These are phyloP conservation scores for Symphodus melops DNA, from an alignment of 2,113 vertebrate genomes.

Conservation along the genomic window DNA sequence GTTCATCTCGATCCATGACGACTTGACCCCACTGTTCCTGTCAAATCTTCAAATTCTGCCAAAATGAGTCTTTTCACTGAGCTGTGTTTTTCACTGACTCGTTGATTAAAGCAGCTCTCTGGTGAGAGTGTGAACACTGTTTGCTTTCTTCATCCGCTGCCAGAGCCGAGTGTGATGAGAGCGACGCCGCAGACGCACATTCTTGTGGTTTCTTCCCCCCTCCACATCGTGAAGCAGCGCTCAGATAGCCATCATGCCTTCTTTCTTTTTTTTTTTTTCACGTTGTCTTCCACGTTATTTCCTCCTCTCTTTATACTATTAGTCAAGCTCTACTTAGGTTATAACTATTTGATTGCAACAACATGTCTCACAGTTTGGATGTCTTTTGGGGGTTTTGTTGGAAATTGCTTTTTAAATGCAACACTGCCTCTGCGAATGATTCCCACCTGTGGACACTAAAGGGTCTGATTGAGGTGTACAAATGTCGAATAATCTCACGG, in stretches of 20 bases:
- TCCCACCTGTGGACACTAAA: conserved; percentile 78
- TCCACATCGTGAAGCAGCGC: conserved; percentile 44
- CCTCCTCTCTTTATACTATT: conserved; percentile 75
- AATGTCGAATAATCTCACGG: conserved; percentile 41
- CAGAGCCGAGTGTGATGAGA: conserved; percentile 46
- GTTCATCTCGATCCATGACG: neutral
- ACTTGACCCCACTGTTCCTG: no score
- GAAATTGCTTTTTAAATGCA: conserved; percentile 77
- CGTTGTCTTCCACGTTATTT: conserved; percentile 75
- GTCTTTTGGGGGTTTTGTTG: conserved; percentile 50
- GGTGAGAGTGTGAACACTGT: conserved; percentile 21
- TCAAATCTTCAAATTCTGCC: neutral
- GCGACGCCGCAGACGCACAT: conserved; percentile 36
- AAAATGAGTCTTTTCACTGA: fast-evolving
- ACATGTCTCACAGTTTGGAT: conserved; percentile 69
- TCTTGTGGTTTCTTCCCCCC: conserved; percentile 57
- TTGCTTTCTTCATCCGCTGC: neutral
- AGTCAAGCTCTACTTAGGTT: conserved; percentile 75
- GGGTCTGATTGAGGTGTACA: conserved; percentile 35
- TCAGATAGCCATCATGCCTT: conserved; percentile 48
- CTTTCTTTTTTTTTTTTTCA: conserved; percentile 18
- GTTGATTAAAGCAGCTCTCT: conserved; percentile 44
- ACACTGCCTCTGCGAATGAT: conserved; percentile 76
- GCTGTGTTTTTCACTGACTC: conserved; percentile 8
- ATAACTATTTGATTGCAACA: conserved; percentile 80